Conservation (phyloP, 2,888 invertebrate genomes). For the Drosophila robusta region DNA sequence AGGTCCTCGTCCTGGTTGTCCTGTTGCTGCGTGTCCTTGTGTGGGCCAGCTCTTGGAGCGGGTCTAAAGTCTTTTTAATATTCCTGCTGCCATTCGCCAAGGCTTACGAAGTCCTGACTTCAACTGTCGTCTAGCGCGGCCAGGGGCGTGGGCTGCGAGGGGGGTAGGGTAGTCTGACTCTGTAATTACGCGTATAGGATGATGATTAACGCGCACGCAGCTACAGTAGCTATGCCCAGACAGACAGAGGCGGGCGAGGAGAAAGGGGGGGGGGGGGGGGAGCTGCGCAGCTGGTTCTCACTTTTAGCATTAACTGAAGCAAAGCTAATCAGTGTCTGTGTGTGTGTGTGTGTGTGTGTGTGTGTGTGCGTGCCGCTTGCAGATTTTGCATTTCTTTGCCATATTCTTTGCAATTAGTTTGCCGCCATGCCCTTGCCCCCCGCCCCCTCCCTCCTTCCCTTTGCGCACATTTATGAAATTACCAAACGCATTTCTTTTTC, state of each 20-base stretch:
- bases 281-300: conserved; percentile 47
- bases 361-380: conserved; percentile 60
- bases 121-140: conserved; percentile 31
- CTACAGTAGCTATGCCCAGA: conserved; percentile 40
- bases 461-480: conserved; percentile 70
- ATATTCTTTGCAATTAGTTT: conserved; percentile 80
- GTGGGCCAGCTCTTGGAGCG: conserved; percentile 26
- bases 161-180: conserved; percentile 51
- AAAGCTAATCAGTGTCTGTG: conserved; percentile 74
- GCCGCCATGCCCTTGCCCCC: conserved; percentile 12
- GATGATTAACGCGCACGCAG: conserved; percentile 81
- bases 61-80: conserved; percentile 74
- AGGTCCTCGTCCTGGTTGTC: neutral
- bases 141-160: neutral
- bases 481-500: conserved; percentile 70
- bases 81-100: conserved; percentile 53
- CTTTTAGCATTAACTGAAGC: conserved; percentile 78
- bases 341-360: conserved; percentile 49
- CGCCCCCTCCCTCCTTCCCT: too few relatives aligned
- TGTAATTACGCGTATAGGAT: conserved; percentile 82
- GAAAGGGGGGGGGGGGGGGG: neutral
- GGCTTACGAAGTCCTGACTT: conserved; percentile 34
- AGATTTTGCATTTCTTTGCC: conserved; percentile 71
- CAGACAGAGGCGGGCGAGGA: conserved; percentile 14
- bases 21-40: conserved; percentile 20